Percentiles rank a stretch among this genome's conserved stretches.
These are phyloP conservation scores for Pungitius pungitius DNA, from an alignment of 2,113 vertebrate genomes.

Conservation along the genomic window DNA sequence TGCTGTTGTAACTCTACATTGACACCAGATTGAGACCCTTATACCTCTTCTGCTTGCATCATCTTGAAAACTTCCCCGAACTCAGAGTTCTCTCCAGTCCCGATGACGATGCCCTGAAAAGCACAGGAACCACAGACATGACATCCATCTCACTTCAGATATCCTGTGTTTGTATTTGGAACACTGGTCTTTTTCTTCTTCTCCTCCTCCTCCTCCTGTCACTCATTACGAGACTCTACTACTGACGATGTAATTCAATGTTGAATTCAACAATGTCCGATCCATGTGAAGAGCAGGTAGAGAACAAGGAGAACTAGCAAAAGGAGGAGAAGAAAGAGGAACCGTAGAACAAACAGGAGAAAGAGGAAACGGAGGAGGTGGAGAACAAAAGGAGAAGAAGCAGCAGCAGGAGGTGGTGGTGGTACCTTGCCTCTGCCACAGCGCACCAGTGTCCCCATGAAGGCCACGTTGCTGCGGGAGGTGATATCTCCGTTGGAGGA, in stretches of 20 bases:
- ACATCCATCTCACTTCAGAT: neutral
- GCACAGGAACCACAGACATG: neutral
- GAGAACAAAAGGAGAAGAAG: neutral
- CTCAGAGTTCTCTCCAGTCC: constrained; percentile 97
- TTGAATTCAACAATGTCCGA: too few species aligned
- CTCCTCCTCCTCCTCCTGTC: too few species aligned
- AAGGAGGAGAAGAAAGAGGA: too few species aligned
- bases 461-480: constrained; percentile 95
- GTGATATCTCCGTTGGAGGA: constrained; percentile 89
- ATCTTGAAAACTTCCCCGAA: constrained; percentile 99
- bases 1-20: too few species aligned
- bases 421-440: constrained; percentile 97
- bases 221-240: too few species aligned
- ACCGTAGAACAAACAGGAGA: too few species aligned
- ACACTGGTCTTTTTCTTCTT: too few species aligned
- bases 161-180: neutral
- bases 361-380: neutral
- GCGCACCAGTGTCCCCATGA: constrained; percentile 98
- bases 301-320: too few species aligned
- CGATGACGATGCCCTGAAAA: constrained; percentile 94
- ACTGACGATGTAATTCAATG: too few species aligned
- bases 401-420: neutral
- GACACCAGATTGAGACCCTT: neutral
- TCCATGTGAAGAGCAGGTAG: too few species aligned
- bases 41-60: constrained; percentile 99